Evolutionary conservation across 2,797 vertebrate species (phyloP), one percentile per base, ranked within the genome.

Genomic region (Platalea minor): DNA sequence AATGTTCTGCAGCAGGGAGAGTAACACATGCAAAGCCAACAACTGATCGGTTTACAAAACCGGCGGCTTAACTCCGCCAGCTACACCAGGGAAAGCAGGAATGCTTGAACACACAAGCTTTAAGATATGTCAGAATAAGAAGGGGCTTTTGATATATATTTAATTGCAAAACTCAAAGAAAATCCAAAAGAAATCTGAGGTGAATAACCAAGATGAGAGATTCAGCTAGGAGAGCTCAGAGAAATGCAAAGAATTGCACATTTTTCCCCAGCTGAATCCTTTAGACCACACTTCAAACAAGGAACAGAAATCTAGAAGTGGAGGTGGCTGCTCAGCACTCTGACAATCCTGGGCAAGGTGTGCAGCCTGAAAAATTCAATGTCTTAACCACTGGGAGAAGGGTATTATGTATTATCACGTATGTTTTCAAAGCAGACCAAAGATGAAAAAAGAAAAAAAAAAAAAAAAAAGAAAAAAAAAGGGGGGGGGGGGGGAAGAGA

Each of bases 101-200:
- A 13, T 3, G 63, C 69, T 26, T 8, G 15, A 84, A 35, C 69
- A 46, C 72, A 15, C 9, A 8, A 25, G 61, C 76, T 69, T 31
- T 6, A 3, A 43, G 61, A 76, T 13, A 72, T 13, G 4, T 4
- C 89, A 79, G 74, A 69, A 25, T 3, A 41, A 45, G 67, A 65
- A 24, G 35, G 63, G 70, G 24, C 63, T 77, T 96, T 89, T 97
- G 93, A 96, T 96, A 87, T 17, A 97, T 96, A 97, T 96, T 97
- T 96, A 70, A 97, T 96, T 74, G 87, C 78, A 37, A 26, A 85
- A 89, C 84, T 96, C 90, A 95, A 92, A 95, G 94, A 56, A 89
- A 89, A 90, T 20, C 91, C 84, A 11, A 76, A 77, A 87, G 84
- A 70, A 91, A 77, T 19, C 23, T 0, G 5, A 87, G 77, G 84